phyloP scores from a whole-genome alignment of 2,797 vertebrate species.

The Chelmon rostratus region DNA sequence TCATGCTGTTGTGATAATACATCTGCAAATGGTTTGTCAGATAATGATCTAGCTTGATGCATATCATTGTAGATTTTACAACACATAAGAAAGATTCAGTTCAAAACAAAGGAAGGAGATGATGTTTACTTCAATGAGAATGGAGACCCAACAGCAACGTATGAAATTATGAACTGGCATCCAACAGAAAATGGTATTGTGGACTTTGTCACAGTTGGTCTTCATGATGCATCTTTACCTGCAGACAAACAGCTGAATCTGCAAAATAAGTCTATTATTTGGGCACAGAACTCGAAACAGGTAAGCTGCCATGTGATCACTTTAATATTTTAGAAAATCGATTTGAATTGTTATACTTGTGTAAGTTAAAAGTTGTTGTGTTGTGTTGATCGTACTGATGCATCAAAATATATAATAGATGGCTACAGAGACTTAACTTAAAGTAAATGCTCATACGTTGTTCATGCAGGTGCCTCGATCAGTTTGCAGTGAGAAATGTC shows the following conservation, averaged over 20 bases:
- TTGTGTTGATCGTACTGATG: neutral
- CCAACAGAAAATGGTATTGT: constrained; percentile 47
- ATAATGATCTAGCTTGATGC: neutral
- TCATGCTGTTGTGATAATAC: neutral
- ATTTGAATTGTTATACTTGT: neutral
- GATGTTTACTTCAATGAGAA: constrained; percentile 80
- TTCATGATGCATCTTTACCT: constrained; percentile 76
- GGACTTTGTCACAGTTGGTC: constrained; percentile 77
- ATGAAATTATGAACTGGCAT: constrained; percentile 85
- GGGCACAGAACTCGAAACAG: constrained; percentile 68
- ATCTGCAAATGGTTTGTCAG: neutral
- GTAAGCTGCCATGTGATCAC: constrained; percentile 31
- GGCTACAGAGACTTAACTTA: neutral
- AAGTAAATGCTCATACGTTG: neutral
- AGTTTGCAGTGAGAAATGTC: constrained; percentile 64
- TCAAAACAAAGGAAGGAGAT: constrained; percentile 82
- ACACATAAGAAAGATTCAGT: constrained; percentile 66
- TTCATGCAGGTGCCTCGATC: constrained; percentile 75
- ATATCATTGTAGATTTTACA: constrained; percentile 72
- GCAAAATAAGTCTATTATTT: constrained; percentile 65
- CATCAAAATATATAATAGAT: neutral
- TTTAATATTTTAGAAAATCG: neutral
- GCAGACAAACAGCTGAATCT: constrained; percentile 66
- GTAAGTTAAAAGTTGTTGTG: neutral
- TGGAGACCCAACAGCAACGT: constrained; percentile 81